These are phyloP conservation scores for Cremastobaeus sp. DNA, from an alignment of 2,888 invertebrate genomes.

Conservation along the genomic window DNA sequence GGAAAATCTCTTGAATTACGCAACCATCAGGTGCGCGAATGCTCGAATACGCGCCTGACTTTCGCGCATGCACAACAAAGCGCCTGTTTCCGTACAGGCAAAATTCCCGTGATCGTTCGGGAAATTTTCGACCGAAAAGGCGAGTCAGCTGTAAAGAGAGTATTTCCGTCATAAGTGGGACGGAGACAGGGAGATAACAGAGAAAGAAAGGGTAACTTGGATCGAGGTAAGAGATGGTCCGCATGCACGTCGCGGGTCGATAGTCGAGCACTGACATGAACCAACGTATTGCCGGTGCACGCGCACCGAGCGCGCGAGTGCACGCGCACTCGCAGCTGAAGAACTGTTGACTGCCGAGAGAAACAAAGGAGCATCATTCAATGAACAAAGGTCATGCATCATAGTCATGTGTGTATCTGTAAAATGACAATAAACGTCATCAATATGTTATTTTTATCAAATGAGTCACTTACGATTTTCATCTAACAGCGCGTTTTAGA, in stretches of 20 bases:
- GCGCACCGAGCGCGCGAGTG: slow-evolving; percentile 43
- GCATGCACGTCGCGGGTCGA: slow-evolving; percentile 51
- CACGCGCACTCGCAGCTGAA: slow-evolving; percentile 20
- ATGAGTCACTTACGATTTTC: no score
- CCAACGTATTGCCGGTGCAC: slow-evolving; percentile 34
- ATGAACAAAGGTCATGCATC: slow-evolving; percentile 45
- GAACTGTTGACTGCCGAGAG: slow-evolving; percentile 20
- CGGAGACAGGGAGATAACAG: slow-evolving; percentile 9
- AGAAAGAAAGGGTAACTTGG: slow-evolving; percentile 11
- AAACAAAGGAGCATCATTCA: slow-evolving; percentile 32
- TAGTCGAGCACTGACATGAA: slow-evolving; percentile 53
- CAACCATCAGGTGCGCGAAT: not conserved
- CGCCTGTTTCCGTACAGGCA: slow-evolving; percentile 19
- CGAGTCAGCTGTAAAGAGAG: slow-evolving; percentile 25
- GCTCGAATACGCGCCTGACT: slow-evolving; percentile 14
- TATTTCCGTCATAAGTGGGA: slow-evolving; percentile 7
- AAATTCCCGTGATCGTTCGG: slow-evolving; percentile 21
- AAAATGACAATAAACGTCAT: no score
- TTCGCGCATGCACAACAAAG: slow-evolving; percentile 48
- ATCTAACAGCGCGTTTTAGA: no score
- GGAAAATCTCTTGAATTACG: no score
- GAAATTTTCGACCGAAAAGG: slow-evolving; percentile 30
- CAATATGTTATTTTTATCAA: no score
- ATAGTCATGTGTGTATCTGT: no score
- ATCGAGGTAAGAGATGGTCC: slow-evolving; percentile 42